These are phyloP conservation scores for Urechis unicinctus DNA, from an alignment of 2,888 invertebrate species.

Conservation along the genomic window DNA sequence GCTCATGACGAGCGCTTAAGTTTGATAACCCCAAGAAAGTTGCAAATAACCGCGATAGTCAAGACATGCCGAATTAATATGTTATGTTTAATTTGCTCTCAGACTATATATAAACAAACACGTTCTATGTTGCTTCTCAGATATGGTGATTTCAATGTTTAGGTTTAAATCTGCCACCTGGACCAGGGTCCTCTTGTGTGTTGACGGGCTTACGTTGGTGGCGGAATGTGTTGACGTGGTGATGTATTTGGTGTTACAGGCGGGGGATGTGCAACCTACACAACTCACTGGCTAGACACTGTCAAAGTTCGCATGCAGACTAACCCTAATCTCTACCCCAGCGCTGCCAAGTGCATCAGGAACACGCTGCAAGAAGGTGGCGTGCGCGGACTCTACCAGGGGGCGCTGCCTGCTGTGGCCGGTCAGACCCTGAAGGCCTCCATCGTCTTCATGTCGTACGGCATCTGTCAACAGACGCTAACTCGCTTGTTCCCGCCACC, in stretches of 20 bases:
- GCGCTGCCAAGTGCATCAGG: conserved; percentile 6
- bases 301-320: conserved; percentile 22
- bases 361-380: conserved; percentile 16
- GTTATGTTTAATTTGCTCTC: too few species aligned
- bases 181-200: too few species aligned
- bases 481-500: background rate
- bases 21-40: too few species aligned
- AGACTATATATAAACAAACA: too few species aligned
- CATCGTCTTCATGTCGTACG: conserved; percentile 17
- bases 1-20: too few species aligned
- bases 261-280: conserved; percentile 19
- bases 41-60: too few species aligned
- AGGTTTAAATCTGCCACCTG: too few species aligned
- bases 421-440: conserved; percentile 13
- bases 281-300: conserved; percentile 21
- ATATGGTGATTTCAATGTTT: too few species aligned
- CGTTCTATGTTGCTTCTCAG: too few species aligned
- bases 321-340: conserved; percentile 11
- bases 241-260: conserved; percentile 14
- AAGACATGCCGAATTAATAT: too few species aligned
- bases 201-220: too few species aligned
- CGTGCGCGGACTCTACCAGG: conserved; percentile 17
- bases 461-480: conserved; percentile 16
- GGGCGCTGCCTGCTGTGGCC: conserved; percentile 18
- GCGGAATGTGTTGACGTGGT: too few species aligned